Conservation (phyloP, 2,797 vertebrate genomes). For the Limosa lapponica region DNA sequence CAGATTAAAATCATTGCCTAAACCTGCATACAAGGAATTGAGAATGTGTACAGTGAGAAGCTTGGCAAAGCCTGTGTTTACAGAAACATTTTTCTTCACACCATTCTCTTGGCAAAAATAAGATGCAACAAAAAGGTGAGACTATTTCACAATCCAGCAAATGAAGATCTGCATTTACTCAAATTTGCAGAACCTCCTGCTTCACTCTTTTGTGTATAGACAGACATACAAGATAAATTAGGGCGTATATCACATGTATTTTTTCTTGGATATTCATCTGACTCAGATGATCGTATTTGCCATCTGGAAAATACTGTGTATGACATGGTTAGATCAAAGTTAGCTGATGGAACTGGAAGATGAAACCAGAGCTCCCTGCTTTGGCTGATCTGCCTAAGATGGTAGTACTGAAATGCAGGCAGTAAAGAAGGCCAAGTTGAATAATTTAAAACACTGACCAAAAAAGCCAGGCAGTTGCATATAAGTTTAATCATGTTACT, state of each 20-base stretch:
- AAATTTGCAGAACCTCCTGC: not conserved
- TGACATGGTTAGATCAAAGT: not conserved
- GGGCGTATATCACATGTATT: not conserved
- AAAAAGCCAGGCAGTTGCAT: not conserved
- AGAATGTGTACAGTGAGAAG: not conserved
- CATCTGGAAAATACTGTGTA: not conserved
- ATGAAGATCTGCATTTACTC: not conserved
- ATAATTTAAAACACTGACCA: not conserved
- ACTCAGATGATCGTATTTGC: not conserved
- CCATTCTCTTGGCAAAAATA: not conserved
- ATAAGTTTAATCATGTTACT: not conserved
- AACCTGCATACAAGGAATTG: not conserved
- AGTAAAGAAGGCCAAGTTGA: not conserved
- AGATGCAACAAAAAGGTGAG: not conserved
- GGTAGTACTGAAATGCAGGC: not conserved
- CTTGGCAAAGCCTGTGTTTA: not conserved
- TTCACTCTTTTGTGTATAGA: not conserved
- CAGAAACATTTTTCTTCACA: not conserved
- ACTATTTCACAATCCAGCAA: not conserved
- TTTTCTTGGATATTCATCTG: not conserved
- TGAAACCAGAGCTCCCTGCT: not conserved
- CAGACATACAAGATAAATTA: not conserved
- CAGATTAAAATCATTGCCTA: not conserved
- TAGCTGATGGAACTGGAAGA: not conserved
- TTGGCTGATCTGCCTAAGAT: not conserved